Evolutionary conservation across 2,888 invertebrate species (phyloP), one percentile per base, ranked within the genome.

Genomic region (Exocentrus adspersus): DNA sequence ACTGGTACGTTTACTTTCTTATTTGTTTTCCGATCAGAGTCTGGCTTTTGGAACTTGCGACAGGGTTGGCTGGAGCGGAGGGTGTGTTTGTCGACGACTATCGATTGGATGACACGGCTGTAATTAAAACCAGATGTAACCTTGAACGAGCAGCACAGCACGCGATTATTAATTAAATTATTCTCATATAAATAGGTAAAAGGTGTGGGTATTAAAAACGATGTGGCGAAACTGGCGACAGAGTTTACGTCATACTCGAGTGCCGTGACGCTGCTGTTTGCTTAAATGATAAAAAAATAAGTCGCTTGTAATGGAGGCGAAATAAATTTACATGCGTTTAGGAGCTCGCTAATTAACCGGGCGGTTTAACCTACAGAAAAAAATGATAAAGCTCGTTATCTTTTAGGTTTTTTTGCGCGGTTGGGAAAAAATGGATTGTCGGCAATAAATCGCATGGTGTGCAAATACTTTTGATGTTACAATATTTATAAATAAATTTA

Each of bases 1-100:
- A 21, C 48, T 68, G 63, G 70, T 70, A 60, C 28, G 70, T 67
- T 16, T 21, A 30, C n/a, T n/a, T n/a, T n/a, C n/a, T 41, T 28
- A 24, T 50, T 48, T 51, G 42, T 24, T 10, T 6, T 12, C 19
- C 3, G 12, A n/a, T n/a, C 14, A 17, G 19, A 45, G 28, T 12
- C 42, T 45, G 16, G n/a, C n/a, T 17, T 17, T 7, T 20, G 10
- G 16, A 1, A 0, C 32, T 51, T n/a, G 10, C 10, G 0, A 16
- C 45, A 46, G 57, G 57, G 57, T 57, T 57, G 46, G 57, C 3
- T 16, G 30, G 16, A 4, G 4, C 57, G 6, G 57, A 46, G 57
- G 57, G 57, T 56, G 57, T 57, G 57, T 57, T 20, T 14, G 32
- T n/a, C n/a, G n/a, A n/a, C n/a, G 19, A 14, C 21, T 56, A 56